Percentiles rank a stretch among this genome's conserved stretches.
phyloP scores from a whole-genome alignment of 2,888 invertebrate species.

The Eretmocerus hayati region DNA sequence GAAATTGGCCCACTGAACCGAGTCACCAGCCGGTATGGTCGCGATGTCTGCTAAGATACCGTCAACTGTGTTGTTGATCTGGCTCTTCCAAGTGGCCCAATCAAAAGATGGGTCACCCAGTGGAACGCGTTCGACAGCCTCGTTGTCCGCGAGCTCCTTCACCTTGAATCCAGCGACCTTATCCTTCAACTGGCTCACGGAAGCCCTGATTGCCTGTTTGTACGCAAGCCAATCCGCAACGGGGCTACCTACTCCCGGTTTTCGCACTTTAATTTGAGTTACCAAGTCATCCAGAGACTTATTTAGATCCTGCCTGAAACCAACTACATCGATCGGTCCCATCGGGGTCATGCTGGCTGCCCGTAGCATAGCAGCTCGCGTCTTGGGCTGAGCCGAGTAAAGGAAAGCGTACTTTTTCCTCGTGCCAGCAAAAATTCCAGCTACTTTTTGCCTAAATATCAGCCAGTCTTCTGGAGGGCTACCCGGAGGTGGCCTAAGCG shows the following conservation, averaged over 20 bases:
- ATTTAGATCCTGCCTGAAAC: conserved; percentile 7
- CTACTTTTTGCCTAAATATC: conserved; percentile 21
- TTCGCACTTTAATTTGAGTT: conserved; percentile 4
- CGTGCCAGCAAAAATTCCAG: background rate
- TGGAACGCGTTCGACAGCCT: background rate
- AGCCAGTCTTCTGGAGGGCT: conserved; percentile 20
- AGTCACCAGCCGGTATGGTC: background rate
- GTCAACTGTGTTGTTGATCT: conserved; percentile 15
- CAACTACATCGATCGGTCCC: background rate
- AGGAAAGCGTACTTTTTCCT: conserved; percentile 3
- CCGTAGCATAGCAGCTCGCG: background rate
- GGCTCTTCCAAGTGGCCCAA: conserved; percentile 17
- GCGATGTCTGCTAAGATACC: conserved; percentile 5
- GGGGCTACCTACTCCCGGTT: background rate
- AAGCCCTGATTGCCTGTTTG: conserved; percentile 7
- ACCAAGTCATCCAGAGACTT: conserved; percentile 4
- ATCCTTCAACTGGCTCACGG: conserved; percentile 6
- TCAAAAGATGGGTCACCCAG: conserved; percentile 5
- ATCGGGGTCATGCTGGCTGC: background rate
- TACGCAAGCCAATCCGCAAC: conserved; percentile 9
- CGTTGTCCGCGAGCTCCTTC: background rate
- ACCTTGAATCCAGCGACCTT: conserved; percentile 1
- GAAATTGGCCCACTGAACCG: conserved; percentile 5
- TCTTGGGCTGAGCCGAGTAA: background rate
- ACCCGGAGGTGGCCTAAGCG: conserved; percentile 4